Evolutionary conservation across 2,797 vertebrate genomes (phyloP).

Genomic region (Salarias fasciatus): DNA sequence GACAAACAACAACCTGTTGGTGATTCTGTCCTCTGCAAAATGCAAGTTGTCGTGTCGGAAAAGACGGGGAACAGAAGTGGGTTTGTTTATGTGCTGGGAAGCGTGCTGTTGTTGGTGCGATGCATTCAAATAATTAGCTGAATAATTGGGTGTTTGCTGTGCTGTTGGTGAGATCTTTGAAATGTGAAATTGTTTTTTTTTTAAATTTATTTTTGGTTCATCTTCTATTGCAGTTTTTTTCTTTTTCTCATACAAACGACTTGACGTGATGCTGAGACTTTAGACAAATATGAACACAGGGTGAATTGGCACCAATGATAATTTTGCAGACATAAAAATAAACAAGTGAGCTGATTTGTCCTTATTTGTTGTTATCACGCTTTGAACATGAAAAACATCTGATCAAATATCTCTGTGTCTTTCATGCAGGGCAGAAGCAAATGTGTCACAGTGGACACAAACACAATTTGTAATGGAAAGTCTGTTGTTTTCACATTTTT

Average conservation of each 20-base stretch:
- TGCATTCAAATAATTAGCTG: conserved; percentile 6
- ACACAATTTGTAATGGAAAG: too few relatives aligned
- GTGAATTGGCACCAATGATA: neutral
- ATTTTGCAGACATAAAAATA: too few relatives aligned
- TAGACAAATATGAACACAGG: too few relatives aligned
- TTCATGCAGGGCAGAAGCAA: neutral
- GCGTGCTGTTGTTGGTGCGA: conserved; percentile 10
- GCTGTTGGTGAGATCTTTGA: neutral
- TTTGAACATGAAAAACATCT: too few relatives aligned
- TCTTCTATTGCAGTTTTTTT: neutral
- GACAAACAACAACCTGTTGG: conserved; percentile 59
- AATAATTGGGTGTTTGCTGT: conserved; percentile 11
- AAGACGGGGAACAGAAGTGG: conserved; percentile 15
- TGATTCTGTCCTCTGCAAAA: conserved; percentile 14
- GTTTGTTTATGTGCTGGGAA: neutral
- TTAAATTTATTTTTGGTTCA: neutral
- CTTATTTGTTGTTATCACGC: too few relatives aligned
- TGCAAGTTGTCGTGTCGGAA: conserved; percentile 19
- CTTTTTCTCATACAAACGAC: neutral
- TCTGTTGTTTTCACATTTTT: too few relatives aligned
- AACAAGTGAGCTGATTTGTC: too few relatives aligned
- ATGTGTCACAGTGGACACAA: neutral
- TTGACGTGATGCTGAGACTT: neutral
- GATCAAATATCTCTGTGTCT: neutral
- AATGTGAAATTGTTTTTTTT: neutral